Evolutionary conservation across 2,888 invertebrate genomes (phyloP), one percentile per base, ranked within the genome.

Genomic region (Megastigmus dorsalis): DNA sequence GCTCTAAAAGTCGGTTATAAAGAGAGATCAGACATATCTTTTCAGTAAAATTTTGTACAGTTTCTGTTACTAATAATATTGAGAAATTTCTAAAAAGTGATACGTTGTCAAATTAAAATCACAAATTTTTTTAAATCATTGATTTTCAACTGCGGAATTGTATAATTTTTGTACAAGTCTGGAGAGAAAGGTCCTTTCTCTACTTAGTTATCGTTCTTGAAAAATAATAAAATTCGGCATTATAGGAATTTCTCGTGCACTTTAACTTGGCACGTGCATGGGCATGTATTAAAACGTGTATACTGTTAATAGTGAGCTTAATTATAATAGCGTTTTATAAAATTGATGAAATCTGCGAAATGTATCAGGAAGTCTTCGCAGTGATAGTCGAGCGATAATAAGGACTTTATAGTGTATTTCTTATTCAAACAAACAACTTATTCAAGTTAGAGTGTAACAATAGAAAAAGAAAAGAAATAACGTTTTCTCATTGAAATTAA

Each of bases 271-370:
- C 84, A 86, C 81, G 82, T 73, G 83, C 82, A 83, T 84, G 85
- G 79, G 81, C 81, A 84, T 82, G 81, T 57, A 78, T 79, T 75
- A 74, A 80, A 82, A 83, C 80, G 82, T 84, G 82, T 86, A 86
- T 84, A 87, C 85, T 86, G 87, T 88, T 88, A 88, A 87, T 87
- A 88, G 87, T 88, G 87, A 88, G 87, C 87, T 88, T 87, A 85
- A 86, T 83, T 83, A 82, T 83, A 81, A 81, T 80, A 81, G 82
- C 80, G 79, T 81, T 80, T 79, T 79, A 78, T 78, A 79, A 75
- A 79, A 75, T 76, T 79, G 65, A 74, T 60, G 62, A 80, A 77
- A 70, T 72, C 75, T 78, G 76, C 77, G 57, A 63, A 78, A 72
- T 77, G 41, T 72, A 75, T 71, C 70, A 71, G 48, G 68, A 52